These are phyloP conservation scores for Paramormyrops kingsleyae DNA, from an alignment of 2,113 vertebrate genomes.

Conservation along the genomic window DNA sequence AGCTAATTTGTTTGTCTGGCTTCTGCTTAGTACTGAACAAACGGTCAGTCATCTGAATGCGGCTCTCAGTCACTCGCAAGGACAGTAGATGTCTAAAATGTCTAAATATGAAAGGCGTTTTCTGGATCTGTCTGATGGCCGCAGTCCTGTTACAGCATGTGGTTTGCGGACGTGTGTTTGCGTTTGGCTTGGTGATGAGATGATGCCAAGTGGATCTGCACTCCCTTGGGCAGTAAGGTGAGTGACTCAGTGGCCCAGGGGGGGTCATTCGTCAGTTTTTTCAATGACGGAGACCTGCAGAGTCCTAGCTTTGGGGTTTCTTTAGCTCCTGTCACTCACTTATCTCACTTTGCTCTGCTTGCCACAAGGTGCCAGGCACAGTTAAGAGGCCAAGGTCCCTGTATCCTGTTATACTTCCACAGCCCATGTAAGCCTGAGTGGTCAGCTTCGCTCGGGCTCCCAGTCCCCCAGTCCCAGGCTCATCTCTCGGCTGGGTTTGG, in stretches of 20 bases:
- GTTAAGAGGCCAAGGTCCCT: background rate
- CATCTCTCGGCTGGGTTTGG: background rate
- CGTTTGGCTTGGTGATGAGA: background rate
- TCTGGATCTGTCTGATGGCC: background rate
- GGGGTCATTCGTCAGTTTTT: background rate
- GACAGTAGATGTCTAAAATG: background rate
- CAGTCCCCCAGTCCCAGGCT: background rate
- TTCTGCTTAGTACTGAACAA: slow-evolving; percentile 16
- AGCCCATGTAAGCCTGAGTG: background rate
- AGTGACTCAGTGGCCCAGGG: background rate
- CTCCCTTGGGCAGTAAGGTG: background rate
- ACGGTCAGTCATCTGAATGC: background rate
- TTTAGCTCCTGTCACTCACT: background rate
- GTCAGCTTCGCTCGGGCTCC: background rate
- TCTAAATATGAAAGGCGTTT: background rate
- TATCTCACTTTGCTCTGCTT: background rate
- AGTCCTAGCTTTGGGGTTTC: background rate
- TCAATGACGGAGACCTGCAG: background rate
- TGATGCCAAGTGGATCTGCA: background rate
- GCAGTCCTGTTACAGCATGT: background rate
- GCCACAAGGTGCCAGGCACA: background rate
- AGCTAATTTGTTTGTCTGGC: slow-evolving; percentile 44
- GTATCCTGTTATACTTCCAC: background rate
- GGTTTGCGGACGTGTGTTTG: background rate
- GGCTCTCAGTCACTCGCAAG: background rate